Evolutionary conservation across 2,888 invertebrate species (phyloP).

Genomic region (Drosophila kambysellisi): DNA sequence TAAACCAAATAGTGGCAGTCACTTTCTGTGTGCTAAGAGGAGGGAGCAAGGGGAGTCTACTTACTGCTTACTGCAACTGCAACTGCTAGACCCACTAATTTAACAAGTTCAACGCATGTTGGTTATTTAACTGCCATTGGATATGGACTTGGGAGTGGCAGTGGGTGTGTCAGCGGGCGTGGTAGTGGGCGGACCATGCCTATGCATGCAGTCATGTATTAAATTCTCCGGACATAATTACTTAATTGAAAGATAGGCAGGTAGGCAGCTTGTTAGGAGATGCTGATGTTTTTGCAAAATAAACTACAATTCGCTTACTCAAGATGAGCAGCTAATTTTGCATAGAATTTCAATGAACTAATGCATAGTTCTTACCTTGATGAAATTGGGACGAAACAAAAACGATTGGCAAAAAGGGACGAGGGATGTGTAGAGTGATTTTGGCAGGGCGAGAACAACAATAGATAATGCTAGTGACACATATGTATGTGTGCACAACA

Average conservation of each 20-base stretch:
- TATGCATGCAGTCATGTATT: slow-evolving; percentile 30
- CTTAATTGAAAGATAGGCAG: slow-evolving; percentile 61
- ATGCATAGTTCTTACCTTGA: slow-evolving; percentile 12
- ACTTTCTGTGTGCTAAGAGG: not conserved
- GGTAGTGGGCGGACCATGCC: slow-evolving; percentile 9
- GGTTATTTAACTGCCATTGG: slow-evolving; percentile 20
- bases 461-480: slow-evolving; percentile 57
- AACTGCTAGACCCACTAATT: slow-evolving; percentile 51
- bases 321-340: slow-evolving; percentile 20
- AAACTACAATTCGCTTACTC: slow-evolving; percentile 17
- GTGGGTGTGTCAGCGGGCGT: slow-evolving; percentile 23
- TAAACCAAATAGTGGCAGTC: slow-evolving; percentile 18
- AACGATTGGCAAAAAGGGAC: slow-evolving; percentile 25
- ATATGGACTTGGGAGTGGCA: not conserved
- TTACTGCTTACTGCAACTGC: slow-evolving; percentile 1
- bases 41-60: not conserved
- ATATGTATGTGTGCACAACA: slow-evolving; percentile 28
- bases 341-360: slow-evolving; percentile 30
- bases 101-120: slow-evolving; percentile 73
- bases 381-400: slow-evolving; percentile 32
- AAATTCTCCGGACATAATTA: slow-evolving; percentile 38
- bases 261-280: slow-evolving; percentile 13
- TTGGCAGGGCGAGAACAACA: slow-evolving; percentile 28
- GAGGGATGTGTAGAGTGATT: not conserved
- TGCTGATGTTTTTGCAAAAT: not conserved